A percentile compares a stretch with the other conserved stretches of the same genome.
These are phyloP conservation scores for Aspidapion aeneum DNA, from an alignment of 2,888 invertebrate genomes.

Conservation along the genomic window DNA sequence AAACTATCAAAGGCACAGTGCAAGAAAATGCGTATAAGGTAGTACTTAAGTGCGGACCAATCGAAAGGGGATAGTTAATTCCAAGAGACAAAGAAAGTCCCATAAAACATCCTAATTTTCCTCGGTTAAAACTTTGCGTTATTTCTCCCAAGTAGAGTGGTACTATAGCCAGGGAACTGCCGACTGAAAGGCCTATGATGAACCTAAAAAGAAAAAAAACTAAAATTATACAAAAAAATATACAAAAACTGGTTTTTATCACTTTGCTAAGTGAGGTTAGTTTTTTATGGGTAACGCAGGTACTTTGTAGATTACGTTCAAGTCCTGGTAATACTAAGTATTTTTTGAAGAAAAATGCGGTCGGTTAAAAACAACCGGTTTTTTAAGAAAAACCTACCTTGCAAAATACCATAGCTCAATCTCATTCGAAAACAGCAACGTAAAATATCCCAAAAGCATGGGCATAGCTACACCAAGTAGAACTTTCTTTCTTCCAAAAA, in stretches of 20 bases:
- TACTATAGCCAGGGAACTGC: constrained; percentile 65
- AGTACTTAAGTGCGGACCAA: constrained; percentile 26
- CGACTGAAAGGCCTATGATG: constrained; percentile 61
- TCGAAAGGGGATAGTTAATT: constrained; percentile 21
- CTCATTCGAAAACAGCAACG: constrained; percentile 26
- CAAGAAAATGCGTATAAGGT: constrained; percentile 19
- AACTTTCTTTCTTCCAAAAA: constrained; percentile 57
- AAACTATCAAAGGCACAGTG: constrained; percentile 22
- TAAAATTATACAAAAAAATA: too few species aligned
- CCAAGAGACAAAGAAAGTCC: constrained; percentile 24
- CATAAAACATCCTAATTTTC: constrained; percentile 57
- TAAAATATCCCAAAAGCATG: constrained; percentile 51
- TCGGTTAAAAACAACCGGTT: too few species aligned
- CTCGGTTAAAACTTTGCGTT: constrained; percentile 71
- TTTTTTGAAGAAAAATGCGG: too few species aligned
- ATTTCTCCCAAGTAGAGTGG: constrained; percentile 87
- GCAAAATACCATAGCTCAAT: constrained; percentile 49
- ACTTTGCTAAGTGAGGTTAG: too few species aligned
- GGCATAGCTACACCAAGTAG: constrained; percentile 61
- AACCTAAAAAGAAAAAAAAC: constrained; percentile 36
- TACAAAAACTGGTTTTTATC: too few species aligned
- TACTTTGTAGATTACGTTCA: too few species aligned
- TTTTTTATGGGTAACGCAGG: too few species aligned
- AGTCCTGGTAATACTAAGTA: too few species aligned
- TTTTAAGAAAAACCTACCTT: too few species aligned